Percentiles rank a stretch among this genome's conserved stretches.
Conservation (phyloP, 1,140 invertebrate species). For the Drosophila fuyamai region DNA sequence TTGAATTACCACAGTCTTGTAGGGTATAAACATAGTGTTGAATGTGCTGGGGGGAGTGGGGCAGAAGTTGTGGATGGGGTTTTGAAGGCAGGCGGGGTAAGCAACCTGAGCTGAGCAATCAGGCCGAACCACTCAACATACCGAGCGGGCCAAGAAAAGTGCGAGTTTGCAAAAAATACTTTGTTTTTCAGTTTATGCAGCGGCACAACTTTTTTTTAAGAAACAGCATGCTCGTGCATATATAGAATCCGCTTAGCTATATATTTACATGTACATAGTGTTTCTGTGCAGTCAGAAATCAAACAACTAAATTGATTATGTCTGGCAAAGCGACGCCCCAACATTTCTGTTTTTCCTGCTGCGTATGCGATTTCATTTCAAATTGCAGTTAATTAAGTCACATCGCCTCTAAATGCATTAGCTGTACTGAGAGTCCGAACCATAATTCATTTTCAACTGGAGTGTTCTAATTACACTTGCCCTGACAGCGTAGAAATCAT, state of each 20-base stretch:
- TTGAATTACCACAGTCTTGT: constrained; percentile 23
- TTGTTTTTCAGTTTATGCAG: constrained; percentile 68
- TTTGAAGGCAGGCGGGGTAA: constrained; percentile 4
- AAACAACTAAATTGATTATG: constrained; percentile 79
- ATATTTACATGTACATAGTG: constrained; percentile 28
- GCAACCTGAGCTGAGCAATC: constrained; percentile 75
- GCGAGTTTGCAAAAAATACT: constrained; percentile 54
- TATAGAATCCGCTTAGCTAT: constrained; percentile 31
- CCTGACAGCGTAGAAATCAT: constrained; percentile 19
- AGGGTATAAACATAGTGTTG: constrained; percentile 28
- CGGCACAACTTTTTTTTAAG: constrained; percentile 52
- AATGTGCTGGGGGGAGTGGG: background rate
- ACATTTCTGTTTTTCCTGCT: constrained; percentile 13
- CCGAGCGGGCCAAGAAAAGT: constrained; percentile 35
- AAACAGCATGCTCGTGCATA: constrained; percentile 30
- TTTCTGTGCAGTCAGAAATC: constrained; percentile 64
- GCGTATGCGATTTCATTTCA: constrained; percentile 28
- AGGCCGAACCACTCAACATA: constrained; percentile 57
- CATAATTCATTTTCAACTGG: constrained; percentile 27
- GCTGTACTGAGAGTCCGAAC: constrained; percentile 11
- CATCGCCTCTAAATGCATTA: constrained; percentile 50
- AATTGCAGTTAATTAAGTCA: constrained; percentile 73
- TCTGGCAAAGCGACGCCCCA: constrained; percentile 2
- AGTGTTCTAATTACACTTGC: constrained; percentile 32
- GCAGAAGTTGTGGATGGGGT: background rate